Evolutionary conservation across 2,797 vertebrate genomes (phyloP).

Genomic region (Sebastolobus alascanus): DNA sequence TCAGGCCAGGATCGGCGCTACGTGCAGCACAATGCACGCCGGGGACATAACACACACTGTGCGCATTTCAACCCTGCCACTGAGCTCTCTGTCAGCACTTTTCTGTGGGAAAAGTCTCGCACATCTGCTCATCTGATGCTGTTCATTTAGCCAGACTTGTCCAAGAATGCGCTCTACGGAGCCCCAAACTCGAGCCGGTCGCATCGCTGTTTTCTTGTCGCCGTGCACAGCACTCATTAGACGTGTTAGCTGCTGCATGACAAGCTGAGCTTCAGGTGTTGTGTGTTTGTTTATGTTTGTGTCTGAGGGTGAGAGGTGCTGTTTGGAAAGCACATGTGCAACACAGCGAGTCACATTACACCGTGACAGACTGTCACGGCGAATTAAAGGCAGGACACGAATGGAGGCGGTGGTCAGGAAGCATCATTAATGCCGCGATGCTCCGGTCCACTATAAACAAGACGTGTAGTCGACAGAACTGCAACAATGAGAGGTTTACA

Average conservation of each 20-base stretch:
- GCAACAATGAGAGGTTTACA: constrained; percentile 3
- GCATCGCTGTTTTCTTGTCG: constrained; percentile 27
- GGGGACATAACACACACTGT: constrained; percentile 61
- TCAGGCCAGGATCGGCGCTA: constrained; percentile 64
- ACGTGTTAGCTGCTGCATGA: constrained; percentile 39
- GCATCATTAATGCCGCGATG: constrained; percentile 59
- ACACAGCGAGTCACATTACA: constrained; percentile 73
- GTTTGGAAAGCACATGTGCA: constrained; percentile 73
- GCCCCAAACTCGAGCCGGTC: constrained; percentile 44
- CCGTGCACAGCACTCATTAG: constrained; percentile 38
- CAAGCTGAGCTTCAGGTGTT: constrained; percentile 65
- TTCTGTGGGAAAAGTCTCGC: constrained; percentile 37
- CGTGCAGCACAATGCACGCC: constrained; percentile 54
- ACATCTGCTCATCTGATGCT: constrained; percentile 71
- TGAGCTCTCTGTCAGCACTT: constrained; percentile 69
- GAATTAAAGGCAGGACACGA: constrained; percentile 70
- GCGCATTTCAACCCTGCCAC: constrained; percentile 60
- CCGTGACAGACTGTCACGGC: constrained; percentile 69
- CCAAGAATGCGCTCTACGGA: constrained; percentile 49
- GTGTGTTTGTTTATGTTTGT: constrained; percentile 60
- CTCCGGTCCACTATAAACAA: constrained; percentile 5
- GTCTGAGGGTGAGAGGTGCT: constrained; percentile 60
- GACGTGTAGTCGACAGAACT: background rate
- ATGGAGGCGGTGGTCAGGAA: constrained; percentile 59
- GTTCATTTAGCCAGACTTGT: constrained; percentile 67